Percentiles rank a stretch among this genome's conserved stretches.
phyloP scores from a whole-genome alignment of 92 coral and sea anemone species.

The Blastomussa wellsi region DNA sequence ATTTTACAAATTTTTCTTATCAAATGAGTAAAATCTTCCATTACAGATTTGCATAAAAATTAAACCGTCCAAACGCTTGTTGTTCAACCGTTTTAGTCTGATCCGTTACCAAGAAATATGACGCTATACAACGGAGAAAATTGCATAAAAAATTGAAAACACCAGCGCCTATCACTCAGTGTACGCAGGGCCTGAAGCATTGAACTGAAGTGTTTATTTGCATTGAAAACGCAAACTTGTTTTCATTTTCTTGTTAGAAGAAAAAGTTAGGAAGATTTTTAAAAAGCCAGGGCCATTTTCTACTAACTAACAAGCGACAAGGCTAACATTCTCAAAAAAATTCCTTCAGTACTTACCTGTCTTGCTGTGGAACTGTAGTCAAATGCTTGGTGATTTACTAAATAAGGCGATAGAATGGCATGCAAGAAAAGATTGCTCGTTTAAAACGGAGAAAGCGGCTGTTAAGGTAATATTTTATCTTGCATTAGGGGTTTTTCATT shows the following conservation, averaged over 20 bases:
- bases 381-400: neutral
- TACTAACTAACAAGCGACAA: neutral
- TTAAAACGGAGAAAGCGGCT: neutral
- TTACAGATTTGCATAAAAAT: neutral
- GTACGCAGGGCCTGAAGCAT: neutral
- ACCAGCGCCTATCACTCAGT: neutral
- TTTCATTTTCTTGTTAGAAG: neutral
- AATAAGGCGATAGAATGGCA: neutral
- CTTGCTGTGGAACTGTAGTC: neutral
- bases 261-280: neutral
- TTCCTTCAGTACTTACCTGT: neutral
- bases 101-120: neutral
- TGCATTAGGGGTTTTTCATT: neutral
- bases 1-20: neutral
- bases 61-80: neutral
- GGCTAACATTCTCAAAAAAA: neutral
- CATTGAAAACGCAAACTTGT: neutral
- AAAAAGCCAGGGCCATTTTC: neutral
- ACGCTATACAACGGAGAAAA: neutral
- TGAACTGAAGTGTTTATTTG: neutral
- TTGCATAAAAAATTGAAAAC: neutral
- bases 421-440: neutral
- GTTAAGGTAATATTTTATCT: neutral
- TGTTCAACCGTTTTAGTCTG: neutral
- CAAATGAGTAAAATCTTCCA: neutral